These are phyloP conservation scores for Pterocles burchelli DNA, from an alignment of 2,113 vertebrate species.

Conservation along the genomic window DNA sequence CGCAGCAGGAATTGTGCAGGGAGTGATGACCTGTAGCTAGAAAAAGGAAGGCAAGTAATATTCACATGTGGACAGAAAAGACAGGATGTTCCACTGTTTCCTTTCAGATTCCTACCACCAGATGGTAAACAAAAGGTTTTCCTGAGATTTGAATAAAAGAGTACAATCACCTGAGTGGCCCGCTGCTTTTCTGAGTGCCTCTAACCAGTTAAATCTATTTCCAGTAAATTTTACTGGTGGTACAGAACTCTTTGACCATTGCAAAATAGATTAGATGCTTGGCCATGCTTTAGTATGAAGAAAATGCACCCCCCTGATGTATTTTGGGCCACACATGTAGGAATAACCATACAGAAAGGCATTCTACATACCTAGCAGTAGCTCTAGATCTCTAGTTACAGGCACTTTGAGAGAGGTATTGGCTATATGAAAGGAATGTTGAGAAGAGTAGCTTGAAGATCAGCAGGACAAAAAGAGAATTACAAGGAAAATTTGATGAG, in stretches of 20 bases:
- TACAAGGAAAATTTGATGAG: neutral
- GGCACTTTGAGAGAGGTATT: neutral
- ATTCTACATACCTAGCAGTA: neutral
- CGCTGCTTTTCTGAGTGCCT: neutral
- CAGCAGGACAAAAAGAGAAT: neutral
- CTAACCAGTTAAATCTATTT: neutral
- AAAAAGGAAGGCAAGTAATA: neutral
- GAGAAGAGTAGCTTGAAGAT: neutral
- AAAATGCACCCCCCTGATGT: accelerated
- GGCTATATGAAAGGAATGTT: neutral
- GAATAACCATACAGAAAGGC: neutral
- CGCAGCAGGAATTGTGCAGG: neutral
- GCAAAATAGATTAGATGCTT: neutral
- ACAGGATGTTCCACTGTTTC: neutral
- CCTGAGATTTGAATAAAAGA: neutral
- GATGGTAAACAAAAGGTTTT: neutral
- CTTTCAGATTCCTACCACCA: neutral
- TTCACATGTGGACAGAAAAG: neutral
- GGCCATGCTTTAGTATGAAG: neutral
- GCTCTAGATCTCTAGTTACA: neutral
- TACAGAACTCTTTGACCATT: neutral
- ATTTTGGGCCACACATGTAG: neutral
- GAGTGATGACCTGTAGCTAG: neutral
- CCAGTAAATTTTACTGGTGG: neutral
- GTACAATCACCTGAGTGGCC: neutral